Evolutionary conservation across 2,797 vertebrate genomes (phyloP).

Genomic region (Acanthopagrus latus): DNA sequence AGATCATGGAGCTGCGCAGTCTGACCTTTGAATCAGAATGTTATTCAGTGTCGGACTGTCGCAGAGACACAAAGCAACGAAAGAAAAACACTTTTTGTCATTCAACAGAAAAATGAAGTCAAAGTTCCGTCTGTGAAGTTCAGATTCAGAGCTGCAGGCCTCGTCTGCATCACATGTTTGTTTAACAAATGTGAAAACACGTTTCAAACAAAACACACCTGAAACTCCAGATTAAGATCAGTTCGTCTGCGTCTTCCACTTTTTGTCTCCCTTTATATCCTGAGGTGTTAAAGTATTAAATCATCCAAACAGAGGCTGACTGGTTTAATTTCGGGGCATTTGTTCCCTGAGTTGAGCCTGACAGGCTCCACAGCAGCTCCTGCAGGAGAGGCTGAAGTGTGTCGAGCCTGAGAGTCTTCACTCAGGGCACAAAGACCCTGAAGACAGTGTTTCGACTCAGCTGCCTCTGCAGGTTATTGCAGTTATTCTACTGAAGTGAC

Average conservation of each 20-base stretch:
- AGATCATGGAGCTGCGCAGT: not conserved
- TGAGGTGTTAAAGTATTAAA: not conserved
- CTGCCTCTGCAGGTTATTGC: not conserved
- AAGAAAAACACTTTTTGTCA: no score
- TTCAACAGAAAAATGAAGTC: no score
- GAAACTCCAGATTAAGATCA: not conserved
- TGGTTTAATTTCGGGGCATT: not conserved
- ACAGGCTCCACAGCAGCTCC: not conserved
- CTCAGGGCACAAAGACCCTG: not conserved
- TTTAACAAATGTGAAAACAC: not conserved
- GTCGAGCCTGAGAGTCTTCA: slow-evolving; percentile 4
- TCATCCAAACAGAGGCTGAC: not conserved
- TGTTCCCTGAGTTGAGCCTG: not conserved
- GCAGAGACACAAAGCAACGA: no score
- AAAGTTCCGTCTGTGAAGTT: no score
- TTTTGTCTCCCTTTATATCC: not conserved
- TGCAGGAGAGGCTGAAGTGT: not conserved
- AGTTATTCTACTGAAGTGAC: rapidly evolving
- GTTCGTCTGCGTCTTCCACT: not conserved
- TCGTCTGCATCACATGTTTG: not conserved
- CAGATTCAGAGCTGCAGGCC: not conserved
- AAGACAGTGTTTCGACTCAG: not conserved
- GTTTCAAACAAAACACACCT: not conserved
- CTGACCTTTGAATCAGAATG: not conserved
- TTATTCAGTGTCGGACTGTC: not conserved